These are phyloP conservation scores for Camponotus floridanus DNA, from an alignment of 1,140 invertebrate genomes.

Conservation along the genomic window DNA sequence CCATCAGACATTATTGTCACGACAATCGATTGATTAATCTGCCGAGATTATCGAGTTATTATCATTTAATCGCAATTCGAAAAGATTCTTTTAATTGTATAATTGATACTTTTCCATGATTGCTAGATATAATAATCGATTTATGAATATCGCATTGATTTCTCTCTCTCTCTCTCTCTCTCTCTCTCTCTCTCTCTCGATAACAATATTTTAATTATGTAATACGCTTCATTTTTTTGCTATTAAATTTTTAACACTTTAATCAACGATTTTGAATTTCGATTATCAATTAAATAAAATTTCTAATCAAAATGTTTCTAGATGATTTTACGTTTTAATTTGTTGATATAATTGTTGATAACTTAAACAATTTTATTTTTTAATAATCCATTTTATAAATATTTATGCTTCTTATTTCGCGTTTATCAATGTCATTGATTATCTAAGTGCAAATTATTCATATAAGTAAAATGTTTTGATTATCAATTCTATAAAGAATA, in stretches of 20 bases:
- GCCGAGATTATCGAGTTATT: conserved; percentile 22
- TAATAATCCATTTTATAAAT: conserved; percentile 18
- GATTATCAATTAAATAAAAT: conserved; percentile 9
- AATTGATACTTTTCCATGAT: conserved; percentile 34
- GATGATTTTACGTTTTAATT: neutral
- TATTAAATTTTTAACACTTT: neutral
- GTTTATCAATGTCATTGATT: neutral
- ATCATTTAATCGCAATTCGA: conserved; percentile 37
- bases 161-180: neutral
- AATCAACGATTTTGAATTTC: conserved; percentile 11
- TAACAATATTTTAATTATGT: neutral
- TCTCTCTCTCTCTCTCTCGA: neutral
- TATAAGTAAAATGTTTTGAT: neutral
- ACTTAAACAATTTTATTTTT: neutral
- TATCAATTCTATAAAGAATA: neutral
- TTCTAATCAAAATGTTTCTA: neutral
- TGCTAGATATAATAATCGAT: conserved; percentile 46
- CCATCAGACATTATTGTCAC: conserved; percentile 23
- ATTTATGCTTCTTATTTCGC: neutral
- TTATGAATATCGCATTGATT: neutral
- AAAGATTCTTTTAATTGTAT: conserved; percentile 36
- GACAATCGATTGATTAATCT: conserved; percentile 6
- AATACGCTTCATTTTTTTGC: neutral
- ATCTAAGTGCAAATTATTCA: neutral
- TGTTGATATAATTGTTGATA: no score